Evolutionary conservation across 2,888 invertebrate species (phyloP).

Genomic region (Hirtodrosophila duncani): DNA sequence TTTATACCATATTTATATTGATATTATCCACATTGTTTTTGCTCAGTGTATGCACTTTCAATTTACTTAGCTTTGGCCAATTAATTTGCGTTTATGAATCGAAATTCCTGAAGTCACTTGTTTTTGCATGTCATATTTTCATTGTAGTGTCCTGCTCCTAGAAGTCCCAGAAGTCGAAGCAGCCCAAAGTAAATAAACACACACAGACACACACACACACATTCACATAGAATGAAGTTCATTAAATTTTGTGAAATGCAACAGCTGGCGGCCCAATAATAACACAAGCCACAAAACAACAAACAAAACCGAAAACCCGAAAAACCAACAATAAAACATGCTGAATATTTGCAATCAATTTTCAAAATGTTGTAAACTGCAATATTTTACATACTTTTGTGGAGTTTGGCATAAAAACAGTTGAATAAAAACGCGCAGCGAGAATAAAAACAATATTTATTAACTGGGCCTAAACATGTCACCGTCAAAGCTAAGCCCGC

Average conservation of each 20-base stretch:
- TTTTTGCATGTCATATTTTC: too few relatives aligned
- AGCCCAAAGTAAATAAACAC: conserved; percentile 25
- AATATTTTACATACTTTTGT: conserved; percentile 6
- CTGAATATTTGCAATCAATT: conserved; percentile 29
- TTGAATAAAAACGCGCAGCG: too few relatives aligned
- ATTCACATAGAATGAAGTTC: conserved; percentile 25
- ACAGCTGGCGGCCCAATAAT: conserved; percentile 31
- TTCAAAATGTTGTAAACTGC: conserved; percentile 17
- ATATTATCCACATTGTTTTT: too few relatives aligned
- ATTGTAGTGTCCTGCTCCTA: too few relatives aligned
- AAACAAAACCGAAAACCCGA: conserved; percentile 22
- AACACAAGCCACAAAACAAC: conserved; percentile 41
- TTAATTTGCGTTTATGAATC: conserved; percentile 46
- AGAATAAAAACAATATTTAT: too few relatives aligned
- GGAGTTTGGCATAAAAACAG: too few relatives aligned
- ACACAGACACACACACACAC: neutral
- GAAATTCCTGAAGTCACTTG: conserved; percentile 17
- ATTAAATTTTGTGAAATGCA: conserved; percentile 55
- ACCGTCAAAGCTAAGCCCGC: too few relatives aligned
- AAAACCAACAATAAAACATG: conserved; percentile 34
- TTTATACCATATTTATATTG: too few relatives aligned
- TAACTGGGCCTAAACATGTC: too few relatives aligned
- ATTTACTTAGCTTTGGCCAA: too few relatives aligned
- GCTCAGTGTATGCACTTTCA: too few relatives aligned
- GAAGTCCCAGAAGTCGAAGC: too few relatives aligned